These are phyloP conservation scores for Peromyscus californicus DNA, from an alignment of 2,113 vertebrate species.

Conservation along the genomic window DNA sequence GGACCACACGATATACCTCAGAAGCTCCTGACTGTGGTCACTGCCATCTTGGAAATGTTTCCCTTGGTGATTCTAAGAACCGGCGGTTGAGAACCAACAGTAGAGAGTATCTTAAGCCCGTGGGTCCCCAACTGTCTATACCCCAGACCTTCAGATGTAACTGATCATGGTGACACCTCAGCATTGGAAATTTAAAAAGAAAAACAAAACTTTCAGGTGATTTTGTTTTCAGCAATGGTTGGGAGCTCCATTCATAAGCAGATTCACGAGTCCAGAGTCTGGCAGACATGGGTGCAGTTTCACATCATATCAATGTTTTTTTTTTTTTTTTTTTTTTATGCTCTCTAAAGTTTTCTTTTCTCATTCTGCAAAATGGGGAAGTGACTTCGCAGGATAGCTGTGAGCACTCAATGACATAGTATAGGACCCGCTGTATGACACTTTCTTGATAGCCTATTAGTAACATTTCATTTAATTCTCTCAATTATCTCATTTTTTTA, in stretches of 20 bases:
- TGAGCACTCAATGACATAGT: not conserved
- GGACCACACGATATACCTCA: not conserved
- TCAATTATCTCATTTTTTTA: not conserved
- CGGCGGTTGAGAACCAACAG: not conserved
- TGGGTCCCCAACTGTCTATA: not conserved
- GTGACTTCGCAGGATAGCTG: not conserved
- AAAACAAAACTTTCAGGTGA: not conserved
- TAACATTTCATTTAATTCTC: not conserved
- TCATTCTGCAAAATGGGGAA: not conserved
- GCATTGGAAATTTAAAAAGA: not conserved
- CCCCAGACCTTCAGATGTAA: not conserved
- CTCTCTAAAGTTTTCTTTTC: not conserved
- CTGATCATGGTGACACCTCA: not conserved
- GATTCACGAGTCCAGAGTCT: not conserved
- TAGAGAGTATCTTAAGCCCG: not conserved
- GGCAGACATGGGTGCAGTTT: not conserved
- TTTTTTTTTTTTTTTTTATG: too few relatives aligned
- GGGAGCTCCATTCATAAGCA: not conserved
- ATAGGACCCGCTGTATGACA: not conserved
- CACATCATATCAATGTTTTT: not conserved
- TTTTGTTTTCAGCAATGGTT: conserved; percentile 55
- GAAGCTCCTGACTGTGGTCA: not conserved
- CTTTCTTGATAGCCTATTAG: not conserved
- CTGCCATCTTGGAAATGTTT: not conserved
- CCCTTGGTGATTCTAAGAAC: not conserved